These are phyloP conservation scores for Serinus canaria DNA, from an alignment of 2,113 vertebrate genomes.

Conservation along the genomic window DNA sequence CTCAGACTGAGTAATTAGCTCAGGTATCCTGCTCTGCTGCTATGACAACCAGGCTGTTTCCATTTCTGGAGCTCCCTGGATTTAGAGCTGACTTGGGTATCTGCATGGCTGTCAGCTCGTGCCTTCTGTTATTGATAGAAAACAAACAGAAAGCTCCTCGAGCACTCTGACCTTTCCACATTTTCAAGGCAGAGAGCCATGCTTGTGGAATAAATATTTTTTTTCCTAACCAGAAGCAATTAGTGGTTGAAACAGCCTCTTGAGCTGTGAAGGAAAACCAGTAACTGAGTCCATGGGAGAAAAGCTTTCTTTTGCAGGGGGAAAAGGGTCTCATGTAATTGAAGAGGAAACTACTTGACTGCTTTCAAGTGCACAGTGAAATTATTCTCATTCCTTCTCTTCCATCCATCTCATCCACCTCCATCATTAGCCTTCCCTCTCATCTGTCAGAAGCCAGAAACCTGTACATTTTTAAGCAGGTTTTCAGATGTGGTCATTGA, in stretches of 20 bases:
- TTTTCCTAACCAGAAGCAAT: not conserved
- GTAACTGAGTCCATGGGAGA: not conserved
- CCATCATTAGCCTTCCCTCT: not conserved
- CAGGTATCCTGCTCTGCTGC: conserved; percentile 50
- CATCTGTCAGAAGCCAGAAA: not conserved
- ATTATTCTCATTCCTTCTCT: not conserved
- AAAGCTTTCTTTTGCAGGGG: not conserved
- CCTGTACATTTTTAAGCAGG: not conserved
- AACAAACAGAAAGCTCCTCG: not conserved
- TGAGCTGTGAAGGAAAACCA: not conserved
- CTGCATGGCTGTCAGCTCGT: not conserved
- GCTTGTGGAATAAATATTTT: not conserved
- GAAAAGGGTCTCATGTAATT: not conserved
- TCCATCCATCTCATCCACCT: not conserved
- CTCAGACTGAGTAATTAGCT: conserved; percentile 53
- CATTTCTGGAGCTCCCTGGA: not conserved
- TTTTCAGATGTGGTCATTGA: not conserved
- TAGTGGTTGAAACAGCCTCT: conserved; percentile 17
- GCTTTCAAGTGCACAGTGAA: not conserved
- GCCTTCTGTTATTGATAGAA: conserved; percentile 42
- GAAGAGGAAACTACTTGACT: not conserved
- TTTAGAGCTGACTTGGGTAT: not conserved
- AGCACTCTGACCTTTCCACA: not conserved
- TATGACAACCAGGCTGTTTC: conserved; percentile 56
- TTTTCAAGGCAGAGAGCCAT: not conserved